Evolutionary conservation across 2,113 vertebrate genomes (phyloP).

Genomic region (Agapornis roseicollis): DNA sequence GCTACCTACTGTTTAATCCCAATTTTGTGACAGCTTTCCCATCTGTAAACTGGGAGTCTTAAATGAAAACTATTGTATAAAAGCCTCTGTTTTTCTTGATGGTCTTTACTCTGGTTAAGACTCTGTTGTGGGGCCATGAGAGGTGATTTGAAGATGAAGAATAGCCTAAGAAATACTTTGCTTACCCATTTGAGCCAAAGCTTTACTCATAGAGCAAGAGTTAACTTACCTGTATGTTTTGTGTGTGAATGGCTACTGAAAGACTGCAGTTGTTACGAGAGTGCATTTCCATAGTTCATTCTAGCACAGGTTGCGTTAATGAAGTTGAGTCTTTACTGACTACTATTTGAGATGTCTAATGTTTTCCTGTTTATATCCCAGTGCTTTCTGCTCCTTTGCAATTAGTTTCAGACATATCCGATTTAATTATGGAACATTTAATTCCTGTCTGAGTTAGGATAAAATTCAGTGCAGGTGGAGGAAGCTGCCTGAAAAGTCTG

Average conservation of each 20-base stretch:
- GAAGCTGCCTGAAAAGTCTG: not conserved
- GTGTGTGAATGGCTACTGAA: not conserved
- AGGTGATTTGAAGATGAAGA: not conserved
- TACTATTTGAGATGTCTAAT: fast-evolving
- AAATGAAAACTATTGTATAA: not conserved
- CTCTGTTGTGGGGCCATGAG: not conserved
- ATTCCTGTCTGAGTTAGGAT: not conserved
- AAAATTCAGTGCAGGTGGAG: not conserved
- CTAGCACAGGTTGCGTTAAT: not conserved
- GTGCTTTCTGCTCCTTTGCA: not conserved
- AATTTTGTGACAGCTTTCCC: not conserved
- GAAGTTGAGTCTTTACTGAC: not conserved
- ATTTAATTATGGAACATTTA: not conserved
- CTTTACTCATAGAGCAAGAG: not conserved
- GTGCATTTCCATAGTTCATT: not conserved
- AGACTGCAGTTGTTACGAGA: fast-evolving
- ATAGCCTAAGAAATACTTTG: not conserved
- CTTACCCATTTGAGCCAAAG: not conserved
- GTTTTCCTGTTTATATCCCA: not conserved
- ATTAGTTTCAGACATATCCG: not conserved
- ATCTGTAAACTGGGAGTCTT: not conserved
- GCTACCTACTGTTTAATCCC: not conserved
- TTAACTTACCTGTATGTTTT: not conserved
- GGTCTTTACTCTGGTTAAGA: not conserved
- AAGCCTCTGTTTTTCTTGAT: not conserved